Conservation (phyloP, 2,888 invertebrate species). For the Leucophenga maculata region DNA sequence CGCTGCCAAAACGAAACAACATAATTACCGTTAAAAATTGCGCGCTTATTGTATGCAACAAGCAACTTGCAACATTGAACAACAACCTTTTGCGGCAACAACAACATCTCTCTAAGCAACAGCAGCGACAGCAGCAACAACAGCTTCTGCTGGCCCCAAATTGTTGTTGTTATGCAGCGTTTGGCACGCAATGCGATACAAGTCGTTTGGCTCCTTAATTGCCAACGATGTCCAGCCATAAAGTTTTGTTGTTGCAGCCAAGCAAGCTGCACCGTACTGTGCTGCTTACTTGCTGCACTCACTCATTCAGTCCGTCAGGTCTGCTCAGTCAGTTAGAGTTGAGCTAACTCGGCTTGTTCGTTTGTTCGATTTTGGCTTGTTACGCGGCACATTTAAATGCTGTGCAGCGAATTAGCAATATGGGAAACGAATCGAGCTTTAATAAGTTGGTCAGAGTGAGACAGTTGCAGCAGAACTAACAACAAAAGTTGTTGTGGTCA, state of each 20-base stretch:
- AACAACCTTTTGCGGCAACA: slow-evolving; percentile 24
- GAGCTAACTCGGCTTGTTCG: slow-evolving; percentile 13
- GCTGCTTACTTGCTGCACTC: slow-evolving; percentile 25
- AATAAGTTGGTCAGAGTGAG: background rate
- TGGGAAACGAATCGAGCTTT: slow-evolving; percentile 60
- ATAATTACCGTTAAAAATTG: slow-evolving; percentile 67
- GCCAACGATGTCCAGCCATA: slow-evolving; percentile 57
- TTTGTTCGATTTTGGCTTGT: slow-evolving; percentile 29
- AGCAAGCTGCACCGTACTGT: slow-evolving; percentile 31
- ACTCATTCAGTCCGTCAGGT: background rate
- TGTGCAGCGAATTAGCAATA: slow-evolving; percentile 58
- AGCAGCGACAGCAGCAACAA: slow-evolving; percentile 30
- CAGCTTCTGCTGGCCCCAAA: no score
- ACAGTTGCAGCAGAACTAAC: background rate
- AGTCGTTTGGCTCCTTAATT: slow-evolving; percentile 57
- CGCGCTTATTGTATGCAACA: slow-evolving; percentile 42
- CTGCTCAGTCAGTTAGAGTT: background rate
- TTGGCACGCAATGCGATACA: slow-evolving; percentile 2
- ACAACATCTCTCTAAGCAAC: background rate
- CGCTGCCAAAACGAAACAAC: slow-evolving; percentile 64
- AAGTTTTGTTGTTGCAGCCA: slow-evolving; percentile 44
- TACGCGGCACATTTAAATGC: slow-evolving; percentile 24
- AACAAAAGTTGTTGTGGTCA: background rate
- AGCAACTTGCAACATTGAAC: background rate
- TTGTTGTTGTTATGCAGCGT: background rate